Evolutionary conservation across 2,113 vertebrate genomes (phyloP).

Genomic region (Brevimyrus niger): DNA sequence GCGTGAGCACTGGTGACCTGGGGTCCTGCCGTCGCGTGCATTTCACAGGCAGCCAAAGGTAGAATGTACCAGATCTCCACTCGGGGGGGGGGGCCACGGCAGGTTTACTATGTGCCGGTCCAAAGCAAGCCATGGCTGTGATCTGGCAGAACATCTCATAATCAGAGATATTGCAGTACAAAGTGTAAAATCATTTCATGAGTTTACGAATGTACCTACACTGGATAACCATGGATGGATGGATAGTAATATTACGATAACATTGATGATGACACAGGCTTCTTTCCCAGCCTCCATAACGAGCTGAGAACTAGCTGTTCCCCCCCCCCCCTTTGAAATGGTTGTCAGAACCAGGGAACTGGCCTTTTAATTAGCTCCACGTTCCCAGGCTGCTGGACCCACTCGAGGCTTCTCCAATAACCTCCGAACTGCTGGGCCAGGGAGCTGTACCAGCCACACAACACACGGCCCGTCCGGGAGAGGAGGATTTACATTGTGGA

Average conservation of each 20-base stretch:
- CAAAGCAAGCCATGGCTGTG: neutral
- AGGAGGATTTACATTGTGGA: constrained; percentile 37
- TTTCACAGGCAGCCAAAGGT: neutral
- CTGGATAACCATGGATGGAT: neutral
- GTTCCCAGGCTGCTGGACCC: constrained; percentile 28
- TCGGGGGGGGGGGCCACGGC: neutral
- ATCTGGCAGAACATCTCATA: neutral
- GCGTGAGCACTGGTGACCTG: neutral
- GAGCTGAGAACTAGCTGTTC: neutral
- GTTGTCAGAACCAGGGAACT: constrained; percentile 18
- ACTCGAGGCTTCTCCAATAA: constrained; percentile 25
- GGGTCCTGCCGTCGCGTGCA: neutral
- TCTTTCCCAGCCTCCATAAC: neutral
- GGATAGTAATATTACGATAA: neutral
- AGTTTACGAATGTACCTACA: neutral
- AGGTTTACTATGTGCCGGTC: neutral
- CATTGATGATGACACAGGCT: neutral
- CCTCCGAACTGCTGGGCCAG: constrained; percentile 27
- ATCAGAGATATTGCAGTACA: neutral
- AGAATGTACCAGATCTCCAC: neutral
- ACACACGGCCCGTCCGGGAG: constrained; percentile 39
- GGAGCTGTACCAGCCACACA: constrained; percentile 19
- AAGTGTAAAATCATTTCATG: neutral
- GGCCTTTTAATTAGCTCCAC: constrained; percentile 23
- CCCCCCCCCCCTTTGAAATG: neutral